These are phyloP conservation scores for Prenolepis imparis DNA, from an alignment of 2,888 invertebrate species.

Conservation along the genomic window DNA sequence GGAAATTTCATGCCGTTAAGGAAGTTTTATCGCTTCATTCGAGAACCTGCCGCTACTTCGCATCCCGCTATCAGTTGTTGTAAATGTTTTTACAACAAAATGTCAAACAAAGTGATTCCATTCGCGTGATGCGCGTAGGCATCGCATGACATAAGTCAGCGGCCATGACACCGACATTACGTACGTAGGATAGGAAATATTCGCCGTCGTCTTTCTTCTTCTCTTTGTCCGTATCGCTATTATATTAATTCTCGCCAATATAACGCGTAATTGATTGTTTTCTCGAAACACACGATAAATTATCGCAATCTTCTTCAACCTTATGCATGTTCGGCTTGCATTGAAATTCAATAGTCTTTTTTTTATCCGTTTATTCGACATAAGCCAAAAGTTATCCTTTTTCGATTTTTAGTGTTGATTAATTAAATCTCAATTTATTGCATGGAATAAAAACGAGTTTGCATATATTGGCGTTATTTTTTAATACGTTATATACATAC, in stretches of 20 bases:
- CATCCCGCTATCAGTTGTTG: slow-evolving; percentile 14
- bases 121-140: slow-evolving; percentile 45
- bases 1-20: neutral
- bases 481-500: too few relatives aligned
- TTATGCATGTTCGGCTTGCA: slow-evolving; percentile 2
- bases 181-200: slow-evolving; percentile 67
- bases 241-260: slow-evolving; percentile 39
- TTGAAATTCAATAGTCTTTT: neutral
- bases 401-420: neutral
- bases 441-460: neutral
- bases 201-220: slow-evolving; percentile 66
- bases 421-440: neutral
- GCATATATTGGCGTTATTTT: neutral
- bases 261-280: slow-evolving; percentile 53
- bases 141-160: slow-evolving; percentile 73
- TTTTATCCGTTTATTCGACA: neutral
- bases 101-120: slow-evolving; percentile 52
- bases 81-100: slow-evolving; percentile 33
- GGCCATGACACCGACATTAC: slow-evolving; percentile 78
- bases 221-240: slow-evolving; percentile 57
- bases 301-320: slow-evolving; percentile 3
- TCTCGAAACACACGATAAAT: slow-evolving; percentile 27
- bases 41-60: neutral
- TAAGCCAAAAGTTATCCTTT: neutral
- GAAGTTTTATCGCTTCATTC: slow-evolving; percentile 16